These are phyloP conservation scores for Pelusios castaneus DNA, from an alignment of 2,113 vertebrate genomes.

Conservation along the genomic window DNA sequence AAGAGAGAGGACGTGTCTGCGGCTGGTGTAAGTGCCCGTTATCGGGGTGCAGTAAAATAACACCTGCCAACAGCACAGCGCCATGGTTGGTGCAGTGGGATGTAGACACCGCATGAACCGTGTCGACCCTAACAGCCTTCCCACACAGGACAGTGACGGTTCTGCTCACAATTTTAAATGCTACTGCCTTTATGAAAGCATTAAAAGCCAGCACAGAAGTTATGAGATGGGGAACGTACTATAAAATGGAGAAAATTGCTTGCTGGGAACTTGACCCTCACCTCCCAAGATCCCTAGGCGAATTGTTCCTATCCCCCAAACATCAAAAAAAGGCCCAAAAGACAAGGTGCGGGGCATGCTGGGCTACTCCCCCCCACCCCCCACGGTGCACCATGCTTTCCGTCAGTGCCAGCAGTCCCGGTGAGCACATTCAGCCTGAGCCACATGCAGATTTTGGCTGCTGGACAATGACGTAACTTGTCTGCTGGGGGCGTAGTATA, in stretches of 20 bases:
- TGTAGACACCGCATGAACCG: not conserved
- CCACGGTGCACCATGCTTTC: no score
- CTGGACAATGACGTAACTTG: not conserved
- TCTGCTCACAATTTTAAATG: not conserved
- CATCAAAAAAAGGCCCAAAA: not conserved
- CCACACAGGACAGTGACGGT: not conserved
- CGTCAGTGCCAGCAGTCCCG: no score
- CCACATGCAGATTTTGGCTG: not conserved
- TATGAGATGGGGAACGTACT: no score
- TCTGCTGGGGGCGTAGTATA: not conserved
- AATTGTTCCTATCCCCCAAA: no score
- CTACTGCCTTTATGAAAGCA: not conserved
- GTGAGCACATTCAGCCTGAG: not conserved
- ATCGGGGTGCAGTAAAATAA: rapidly evolving
- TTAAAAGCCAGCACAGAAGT: no score
- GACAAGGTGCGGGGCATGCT: not conserved
- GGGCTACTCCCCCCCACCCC: no score
- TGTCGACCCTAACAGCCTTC: not conserved
- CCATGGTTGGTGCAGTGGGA: not conserved
- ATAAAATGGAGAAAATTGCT: not conserved
- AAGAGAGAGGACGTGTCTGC: not conserved
- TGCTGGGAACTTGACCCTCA: not conserved
- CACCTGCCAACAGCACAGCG: not conserved
- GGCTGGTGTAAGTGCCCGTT: not conserved
- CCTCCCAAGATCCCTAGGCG: no score